Conservation (phyloP, 2,888 invertebrate genomes). For the Marronus borbonicus region DNA sequence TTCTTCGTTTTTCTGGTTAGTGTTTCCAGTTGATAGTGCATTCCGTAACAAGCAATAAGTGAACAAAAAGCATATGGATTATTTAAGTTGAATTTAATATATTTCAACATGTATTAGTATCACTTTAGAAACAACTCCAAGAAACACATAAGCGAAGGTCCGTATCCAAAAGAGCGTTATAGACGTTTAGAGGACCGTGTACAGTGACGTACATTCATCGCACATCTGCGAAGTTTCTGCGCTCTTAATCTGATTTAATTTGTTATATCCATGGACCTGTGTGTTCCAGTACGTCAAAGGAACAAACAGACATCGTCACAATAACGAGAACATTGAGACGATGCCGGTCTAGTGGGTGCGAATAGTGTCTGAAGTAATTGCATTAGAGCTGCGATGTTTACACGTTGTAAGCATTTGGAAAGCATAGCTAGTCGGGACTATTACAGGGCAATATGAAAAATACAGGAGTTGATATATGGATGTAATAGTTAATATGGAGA, state of each 20-base stretch:
- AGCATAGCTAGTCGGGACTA: background rate
- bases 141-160: too few species aligned
- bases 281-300: slow-evolving; percentile 45
- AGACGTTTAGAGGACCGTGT: slow-evolving; percentile 4
- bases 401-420: background rate
- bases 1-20: too few species aligned
- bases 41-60: too few species aligned
- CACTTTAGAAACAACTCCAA: too few species aligned
- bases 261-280: slow-evolving; percentile 43
- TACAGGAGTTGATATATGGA: background rate
- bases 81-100: too few species aligned
- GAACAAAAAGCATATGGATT: too few species aligned
- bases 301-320: slow-evolving; percentile 51
- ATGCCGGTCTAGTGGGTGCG: slow-evolving; percentile 55
- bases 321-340: slow-evolving; percentile 55
- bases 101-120: too few species aligned
- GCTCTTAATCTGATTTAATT: slow-evolving; percentile 42
- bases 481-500: too few species aligned
- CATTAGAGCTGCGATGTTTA: slow-evolving; percentile 54
- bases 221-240: slow-evolving; percentile 35
- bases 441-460: background rate
- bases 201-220: slow-evolving; percentile 4
- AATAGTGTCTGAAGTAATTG: slow-evolving; percentile 57
- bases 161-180: background rate
- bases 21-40: too few species aligned